Evolutionary conservation across 1,140 invertebrate species (phyloP), one percentile per base, ranked within the genome.

Genomic region (Helicoverpa zea): DNA sequence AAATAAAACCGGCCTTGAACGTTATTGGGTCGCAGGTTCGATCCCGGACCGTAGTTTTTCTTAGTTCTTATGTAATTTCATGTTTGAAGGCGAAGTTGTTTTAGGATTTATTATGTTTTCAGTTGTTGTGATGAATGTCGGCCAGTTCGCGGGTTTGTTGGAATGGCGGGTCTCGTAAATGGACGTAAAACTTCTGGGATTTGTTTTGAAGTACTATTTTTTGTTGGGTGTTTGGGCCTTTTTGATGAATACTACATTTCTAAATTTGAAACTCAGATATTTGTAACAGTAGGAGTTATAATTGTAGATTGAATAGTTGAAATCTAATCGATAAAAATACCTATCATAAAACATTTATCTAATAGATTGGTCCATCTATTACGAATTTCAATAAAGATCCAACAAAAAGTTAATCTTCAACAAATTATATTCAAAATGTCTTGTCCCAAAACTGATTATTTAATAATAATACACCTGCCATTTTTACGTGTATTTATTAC

Each of bases 51-150:
- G 35, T 77, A 64, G 75, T 77, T 77, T 64, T 64, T 35, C 56
- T 35, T 64, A 64, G 43, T 77, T 77, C 66, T 77, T 64, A 77
- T 64, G 58, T 77, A 54, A 63, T 52, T 73, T 73, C 51, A 58
- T 73, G 70, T 73, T 70, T 70, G 16, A 29, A 10, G 9, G 16
- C 49, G 14, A 16, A 56, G 51, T 73, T 73, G 18, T 72, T 72
- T 54, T 72, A n/a, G 68, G 23, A 16, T 70, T 70, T 73, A 73
- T 73, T 54, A 10, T 73, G 14, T 73, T 73, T 73, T 73, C 63
- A 49, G 52, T 47, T 66, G 35, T 49, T 51, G 43, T 68, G 70
- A 56, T 73, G 51, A 12, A 43, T 58, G 70, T 43, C 35, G 70
- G 52, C 9, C 49, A 51, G 64, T 64, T 63, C n/a, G 61, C 13